Conservation (phyloP, 1,140 invertebrate genomes). For the Trialeurodes vaporariorum region DNA sequence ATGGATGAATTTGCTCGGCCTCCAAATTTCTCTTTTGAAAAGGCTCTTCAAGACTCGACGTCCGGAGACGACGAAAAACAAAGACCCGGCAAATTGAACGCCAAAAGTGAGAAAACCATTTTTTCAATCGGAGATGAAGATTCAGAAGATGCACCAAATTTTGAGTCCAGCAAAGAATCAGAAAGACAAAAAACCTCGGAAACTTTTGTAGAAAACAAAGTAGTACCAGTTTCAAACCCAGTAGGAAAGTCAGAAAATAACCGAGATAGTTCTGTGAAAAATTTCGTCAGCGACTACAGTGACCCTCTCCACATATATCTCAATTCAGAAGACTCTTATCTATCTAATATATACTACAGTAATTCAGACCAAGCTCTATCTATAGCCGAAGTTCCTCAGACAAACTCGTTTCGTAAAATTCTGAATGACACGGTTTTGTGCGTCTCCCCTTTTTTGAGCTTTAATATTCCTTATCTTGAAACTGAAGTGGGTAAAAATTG, state of each 20-base stretch:
- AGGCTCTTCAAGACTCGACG: neutral
- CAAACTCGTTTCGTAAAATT: constrained; percentile 50
- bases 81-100: neutral
- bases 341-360: constrained; percentile 31
- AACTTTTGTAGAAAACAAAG: neutral
- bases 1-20: constrained; percentile 57
- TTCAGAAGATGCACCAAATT: neutral
- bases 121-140: neutral
- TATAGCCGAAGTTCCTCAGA: constrained; percentile 46
- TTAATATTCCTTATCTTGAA: constrained; percentile 77
- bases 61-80: neutral
- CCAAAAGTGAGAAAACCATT: neutral
- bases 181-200: neutral
- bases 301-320: constrained; percentile 62
- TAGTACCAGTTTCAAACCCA: neutral
- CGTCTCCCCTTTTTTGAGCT: constrained; percentile 67
- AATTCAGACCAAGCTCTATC: constrained; percentile 21
- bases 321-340: constrained; percentile 42
- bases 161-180: neutral
- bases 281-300: constrained; percentile 49
- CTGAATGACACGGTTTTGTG: constrained; percentile 64
- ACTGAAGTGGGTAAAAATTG: constrained; percentile 70
- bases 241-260: neutral
- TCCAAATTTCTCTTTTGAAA: constrained; percentile 21
- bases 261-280: neutral